phyloP scores from a whole-genome alignment of 92 coral and sea anemone species.

The Virgularia gustaviana region DNA sequence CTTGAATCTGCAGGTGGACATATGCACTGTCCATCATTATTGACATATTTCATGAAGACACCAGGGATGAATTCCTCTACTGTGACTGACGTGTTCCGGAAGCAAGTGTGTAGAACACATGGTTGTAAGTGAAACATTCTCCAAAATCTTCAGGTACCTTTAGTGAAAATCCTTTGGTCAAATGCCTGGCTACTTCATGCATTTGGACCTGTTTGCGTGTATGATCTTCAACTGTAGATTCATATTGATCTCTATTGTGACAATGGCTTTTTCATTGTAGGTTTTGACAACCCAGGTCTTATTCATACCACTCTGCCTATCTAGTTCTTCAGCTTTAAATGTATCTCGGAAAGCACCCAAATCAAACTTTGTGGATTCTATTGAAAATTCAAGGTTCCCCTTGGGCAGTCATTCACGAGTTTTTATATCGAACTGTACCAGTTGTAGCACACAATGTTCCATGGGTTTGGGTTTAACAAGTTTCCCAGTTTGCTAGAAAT shows the following conservation, averaged over 20 bases:
- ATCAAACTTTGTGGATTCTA: conserved; percentile 27
- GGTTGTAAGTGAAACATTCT: conserved; percentile 23
- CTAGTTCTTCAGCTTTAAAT: background rate
- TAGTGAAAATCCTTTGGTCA: conserved; percentile 7
- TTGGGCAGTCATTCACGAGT: background rate
- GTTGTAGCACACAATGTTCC: background rate
- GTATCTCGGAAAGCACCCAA: conserved; percentile 36
- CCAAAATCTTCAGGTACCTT: conserved; percentile 36
- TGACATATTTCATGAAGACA: conserved; percentile 29
- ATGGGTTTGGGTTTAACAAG: conserved; percentile 56
- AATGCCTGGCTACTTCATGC: conserved; percentile 32
- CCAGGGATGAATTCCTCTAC: conserved; percentile 37
- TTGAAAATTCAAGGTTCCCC: background rate
- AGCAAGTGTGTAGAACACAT: conserved; percentile 7
- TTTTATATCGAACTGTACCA: conserved; percentile 12
- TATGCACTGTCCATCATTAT: no score
- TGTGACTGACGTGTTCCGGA: conserved; percentile 14
- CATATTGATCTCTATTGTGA: background rate
- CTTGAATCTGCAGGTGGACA: no score
- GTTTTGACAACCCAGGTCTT: conserved; percentile 26
- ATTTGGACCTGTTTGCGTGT: conserved; percentile 41
- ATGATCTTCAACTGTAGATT: conserved; percentile 12
- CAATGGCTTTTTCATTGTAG: conserved; percentile 9
- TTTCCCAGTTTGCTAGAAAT: conserved; percentile 61
- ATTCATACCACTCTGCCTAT: no score